phyloP scores from a whole-genome alignment of 53 echinoderm and acorn worm species.

The Paracentrotus lividus region DNA sequence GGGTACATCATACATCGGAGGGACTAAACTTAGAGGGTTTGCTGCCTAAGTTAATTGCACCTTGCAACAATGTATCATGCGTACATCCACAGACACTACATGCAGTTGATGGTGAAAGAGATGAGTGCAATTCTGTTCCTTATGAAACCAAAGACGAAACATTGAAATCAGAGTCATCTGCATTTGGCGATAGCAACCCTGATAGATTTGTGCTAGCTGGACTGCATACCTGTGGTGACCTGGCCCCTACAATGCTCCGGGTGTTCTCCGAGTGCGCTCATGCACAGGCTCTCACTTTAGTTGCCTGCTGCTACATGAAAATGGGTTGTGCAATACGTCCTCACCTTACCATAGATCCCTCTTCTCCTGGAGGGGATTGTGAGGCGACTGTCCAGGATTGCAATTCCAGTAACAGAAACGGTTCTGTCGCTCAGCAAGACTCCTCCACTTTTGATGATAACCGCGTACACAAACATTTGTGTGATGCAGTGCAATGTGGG shows the following conservation, averaged over 20 bases:
- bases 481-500: neutral
- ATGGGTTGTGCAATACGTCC: conserved; percentile 72
- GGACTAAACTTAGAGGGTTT: neutral
- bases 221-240: conserved; percentile 92
- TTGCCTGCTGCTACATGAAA: conserved; percentile 93
- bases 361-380: neutral
- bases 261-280: conserved; percentile 81
- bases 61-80: neutral
- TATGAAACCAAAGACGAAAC: neutral
- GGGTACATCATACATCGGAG: conserved; percentile 27
- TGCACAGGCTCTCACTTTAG: conserved; percentile 79
- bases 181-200: too few relatives aligned
- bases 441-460: neutral
- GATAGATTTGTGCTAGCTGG: conserved; percentile 79
- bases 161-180: neutral
- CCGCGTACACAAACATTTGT: neutral
- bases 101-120: neutral
- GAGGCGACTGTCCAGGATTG: neutral
- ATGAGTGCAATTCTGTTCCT: neutral
- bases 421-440: neutral
- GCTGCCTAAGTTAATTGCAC: neutral
- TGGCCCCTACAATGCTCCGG: conserved; percentile 91
- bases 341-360: neutral
- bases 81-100: neutral
- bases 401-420: neutral